Conservation (phyloP, 2,797 vertebrate species). For the Micropoecilia bifurca region DNA sequence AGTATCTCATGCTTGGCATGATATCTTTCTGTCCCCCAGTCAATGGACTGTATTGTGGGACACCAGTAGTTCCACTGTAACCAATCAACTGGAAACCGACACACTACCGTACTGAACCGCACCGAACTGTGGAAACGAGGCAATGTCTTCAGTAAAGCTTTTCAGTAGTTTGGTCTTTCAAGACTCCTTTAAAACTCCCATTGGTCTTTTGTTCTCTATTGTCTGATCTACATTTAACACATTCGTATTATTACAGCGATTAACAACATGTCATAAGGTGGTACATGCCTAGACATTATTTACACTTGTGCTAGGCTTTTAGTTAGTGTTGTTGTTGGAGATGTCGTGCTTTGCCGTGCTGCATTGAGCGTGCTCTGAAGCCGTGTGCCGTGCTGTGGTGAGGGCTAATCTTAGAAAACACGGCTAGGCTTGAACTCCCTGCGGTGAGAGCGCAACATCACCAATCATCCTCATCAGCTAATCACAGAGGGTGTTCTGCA, state of each 20-base stretch:
- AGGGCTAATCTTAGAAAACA: slow-evolving; percentile 75
- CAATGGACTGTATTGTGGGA: too few species aligned
- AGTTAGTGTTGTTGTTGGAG: slow-evolving; percentile 22
- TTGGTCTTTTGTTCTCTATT: neutral
- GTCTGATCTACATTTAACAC: neutral
- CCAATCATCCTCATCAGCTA: slow-evolving; percentile 64
- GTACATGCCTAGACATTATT: neutral
- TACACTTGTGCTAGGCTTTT: neutral
- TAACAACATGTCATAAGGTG: neutral
- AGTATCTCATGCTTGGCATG: too few species aligned
- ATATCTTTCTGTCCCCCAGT: too few species aligned
- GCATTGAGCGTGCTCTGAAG: slow-evolving; percentile 43
- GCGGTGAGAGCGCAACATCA: slow-evolving; percentile 58
- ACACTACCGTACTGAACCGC: too few species aligned
- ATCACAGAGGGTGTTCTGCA: slow-evolving; percentile 44
- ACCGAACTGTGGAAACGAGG: too few species aligned
- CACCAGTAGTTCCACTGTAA: too few species aligned
- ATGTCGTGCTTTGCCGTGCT: slow-evolving; percentile 15
- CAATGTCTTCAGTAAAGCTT: neutral
- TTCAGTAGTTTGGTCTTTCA: neutral
- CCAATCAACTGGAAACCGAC: too few species aligned
- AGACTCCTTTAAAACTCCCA: neutral
- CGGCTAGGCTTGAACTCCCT: slow-evolving; percentile 52
- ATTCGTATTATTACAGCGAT: neutral
- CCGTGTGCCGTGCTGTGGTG: slow-evolving; percentile 47